These are phyloP conservation scores for Trissolcus brochymenae DNA, from an alignment of 2,888 invertebrate genomes.

Conservation along the genomic window DNA sequence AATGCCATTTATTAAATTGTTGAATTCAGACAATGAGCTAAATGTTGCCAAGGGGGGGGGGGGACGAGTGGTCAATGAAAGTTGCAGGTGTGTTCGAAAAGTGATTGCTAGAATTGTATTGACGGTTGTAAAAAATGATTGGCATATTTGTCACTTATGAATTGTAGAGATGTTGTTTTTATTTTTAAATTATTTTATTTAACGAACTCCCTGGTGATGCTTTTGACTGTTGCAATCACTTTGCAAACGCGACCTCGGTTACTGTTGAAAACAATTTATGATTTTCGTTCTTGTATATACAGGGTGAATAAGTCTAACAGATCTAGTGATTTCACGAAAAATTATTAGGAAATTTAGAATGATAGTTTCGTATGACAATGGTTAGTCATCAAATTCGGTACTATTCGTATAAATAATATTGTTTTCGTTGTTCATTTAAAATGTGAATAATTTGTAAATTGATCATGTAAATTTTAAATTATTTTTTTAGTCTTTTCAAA, in stretches of 20 bases:
- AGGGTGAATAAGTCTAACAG: constrained; percentile 5
- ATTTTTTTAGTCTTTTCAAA: background rate
- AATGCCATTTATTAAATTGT: no score
- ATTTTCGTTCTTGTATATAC: constrained; percentile 9
- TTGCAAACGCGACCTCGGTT: background rate
- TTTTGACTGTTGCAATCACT: background rate
- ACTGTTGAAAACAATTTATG: background rate
- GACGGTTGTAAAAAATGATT: no score
- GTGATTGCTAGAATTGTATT: no score
- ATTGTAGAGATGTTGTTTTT: background rate
- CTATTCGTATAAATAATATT: no score
- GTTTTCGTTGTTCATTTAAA: no score
- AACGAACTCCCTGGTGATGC: background rate
- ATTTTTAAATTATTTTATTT: background rate
- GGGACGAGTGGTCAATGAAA: no score
- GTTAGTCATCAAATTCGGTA: no score
- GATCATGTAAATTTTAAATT: background rate
- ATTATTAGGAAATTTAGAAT: background rate
- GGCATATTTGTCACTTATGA: no score
- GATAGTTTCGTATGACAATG: no score
- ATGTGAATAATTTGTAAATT: background rate
- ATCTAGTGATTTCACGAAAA: background rate
- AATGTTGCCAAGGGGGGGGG: no score
- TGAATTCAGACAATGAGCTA: no score
- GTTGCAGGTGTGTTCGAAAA: no score